Conservation (phyloP, 2,797 vertebrate species). For the Brotula barbata region DNA sequence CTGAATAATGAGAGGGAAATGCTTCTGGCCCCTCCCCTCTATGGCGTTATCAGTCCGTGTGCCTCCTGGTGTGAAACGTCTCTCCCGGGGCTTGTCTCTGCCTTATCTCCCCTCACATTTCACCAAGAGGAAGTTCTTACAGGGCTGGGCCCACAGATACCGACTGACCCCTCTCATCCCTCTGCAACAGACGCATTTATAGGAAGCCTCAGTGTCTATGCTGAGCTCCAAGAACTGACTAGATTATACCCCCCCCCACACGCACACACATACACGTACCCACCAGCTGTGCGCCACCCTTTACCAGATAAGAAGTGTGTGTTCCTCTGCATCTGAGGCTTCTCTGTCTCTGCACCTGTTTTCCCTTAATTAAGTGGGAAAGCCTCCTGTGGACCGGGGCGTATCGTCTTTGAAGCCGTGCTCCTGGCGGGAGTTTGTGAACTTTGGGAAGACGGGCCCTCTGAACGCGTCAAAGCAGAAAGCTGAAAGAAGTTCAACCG, state of each 20-base stretch:
- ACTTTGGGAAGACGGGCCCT: conserved; percentile 17
- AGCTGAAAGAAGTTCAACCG: conserved; percentile 52
- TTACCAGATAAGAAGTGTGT: conserved; percentile 7
- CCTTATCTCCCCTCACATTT: conserved; percentile 67
- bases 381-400: conserved; percentile 43
- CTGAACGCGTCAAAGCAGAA: conserved; percentile 40
- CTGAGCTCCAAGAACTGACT: conserved; percentile 38
- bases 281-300: conserved; percentile 5
- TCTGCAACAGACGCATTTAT: conserved; percentile 41
- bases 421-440: conserved; percentile 42
- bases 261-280: not conserved
- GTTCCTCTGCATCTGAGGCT: not conserved
- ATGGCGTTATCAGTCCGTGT: conserved; percentile 52
- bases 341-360: conserved; percentile 48
- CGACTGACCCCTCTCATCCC: conserved; percentile 51
- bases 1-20: conserved; percentile 45
- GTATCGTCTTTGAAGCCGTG: conserved; percentile 43
- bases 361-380: conserved; percentile 54
- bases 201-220: conserved; percentile 29
- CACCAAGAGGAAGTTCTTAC: conserved; percentile 57
- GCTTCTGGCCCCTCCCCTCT: conserved; percentile 5
- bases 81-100: conserved; percentile 54
- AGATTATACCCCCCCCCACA: conserved; percentile 10
- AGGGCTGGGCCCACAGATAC: conserved; percentile 65
- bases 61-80: conserved; percentile 48